Evolutionary conservation across 2,888 invertebrate genomes (phyloP).

Genomic region (Dorcus hopei): DNA sequence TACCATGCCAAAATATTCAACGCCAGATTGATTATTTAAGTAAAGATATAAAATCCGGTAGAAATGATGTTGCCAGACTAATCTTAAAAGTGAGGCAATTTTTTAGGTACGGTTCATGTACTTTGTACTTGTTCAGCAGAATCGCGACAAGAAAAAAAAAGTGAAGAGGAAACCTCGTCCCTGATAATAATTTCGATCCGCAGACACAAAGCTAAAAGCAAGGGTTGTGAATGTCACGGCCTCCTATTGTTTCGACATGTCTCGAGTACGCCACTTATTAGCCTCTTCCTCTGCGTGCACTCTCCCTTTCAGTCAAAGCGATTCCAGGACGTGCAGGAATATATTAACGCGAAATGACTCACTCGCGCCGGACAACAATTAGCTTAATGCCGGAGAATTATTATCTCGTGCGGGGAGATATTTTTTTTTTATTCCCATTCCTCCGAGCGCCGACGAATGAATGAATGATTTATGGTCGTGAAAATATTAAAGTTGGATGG

Average conservation of each 20-base stretch:
- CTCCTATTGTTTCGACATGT: conserved; percentile 28
- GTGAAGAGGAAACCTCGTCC: neutral
- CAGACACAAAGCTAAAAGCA: conserved; percentile 4
- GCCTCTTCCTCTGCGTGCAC: conserved; percentile 27
- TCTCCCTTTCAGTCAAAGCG: conserved; percentile 12
- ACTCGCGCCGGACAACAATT: neutral
- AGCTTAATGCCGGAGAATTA: neutral
- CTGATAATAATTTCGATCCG: neutral
- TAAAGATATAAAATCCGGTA: too few species aligned
- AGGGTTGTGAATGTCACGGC: conserved; percentile 29
- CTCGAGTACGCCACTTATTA: conserved; percentile 32
- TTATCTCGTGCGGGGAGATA: neutral
- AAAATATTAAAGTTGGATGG: neutral
- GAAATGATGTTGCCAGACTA: too few species aligned
- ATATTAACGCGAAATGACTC: conserved; percentile 1
- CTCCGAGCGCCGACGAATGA: neutral
- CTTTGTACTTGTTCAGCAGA: too few species aligned
- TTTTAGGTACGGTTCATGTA: too few species aligned
- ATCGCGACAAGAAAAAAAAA: too few species aligned
- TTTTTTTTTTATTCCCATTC: neutral
- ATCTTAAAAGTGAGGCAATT: too few species aligned
- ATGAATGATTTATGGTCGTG: neutral
- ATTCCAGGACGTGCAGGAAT: neutral
- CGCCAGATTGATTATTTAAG: too few species aligned
- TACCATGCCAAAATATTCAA: too few species aligned